phyloP scores from a whole-genome alignment of 2,797 vertebrate species.

The Poeciliopsis paucimaculata region DNA sequence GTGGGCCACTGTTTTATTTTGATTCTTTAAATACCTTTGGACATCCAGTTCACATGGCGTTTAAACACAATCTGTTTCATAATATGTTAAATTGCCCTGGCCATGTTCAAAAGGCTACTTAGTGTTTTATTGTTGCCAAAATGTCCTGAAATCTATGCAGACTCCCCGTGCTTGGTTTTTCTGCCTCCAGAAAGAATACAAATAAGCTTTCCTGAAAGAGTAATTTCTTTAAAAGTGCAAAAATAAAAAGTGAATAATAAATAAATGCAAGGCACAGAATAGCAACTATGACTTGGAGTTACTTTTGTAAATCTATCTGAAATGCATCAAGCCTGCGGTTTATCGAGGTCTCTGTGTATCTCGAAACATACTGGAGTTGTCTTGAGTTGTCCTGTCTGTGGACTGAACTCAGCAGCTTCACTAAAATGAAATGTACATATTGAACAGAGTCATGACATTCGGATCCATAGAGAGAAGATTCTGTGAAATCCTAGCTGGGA shows the following conservation, averaged over 20 bases:
- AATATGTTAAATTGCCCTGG: not conserved
- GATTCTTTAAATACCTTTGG: not conserved
- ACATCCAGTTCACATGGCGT: not conserved
- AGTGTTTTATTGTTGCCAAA: not conserved
- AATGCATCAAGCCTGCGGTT: not conserved
- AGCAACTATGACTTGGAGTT: not conserved
- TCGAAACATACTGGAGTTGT: not conserved
- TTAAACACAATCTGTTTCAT: not conserved
- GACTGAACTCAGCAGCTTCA: not conserved
- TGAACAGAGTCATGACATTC: not conserved
- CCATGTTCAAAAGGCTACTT: not conserved
- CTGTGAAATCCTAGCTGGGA: constrained; percentile 3
- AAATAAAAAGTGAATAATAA: not conserved
- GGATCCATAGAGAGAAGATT: constrained; percentile 3
- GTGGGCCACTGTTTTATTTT: not conserved
- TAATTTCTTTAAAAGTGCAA: not conserved
- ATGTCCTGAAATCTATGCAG: not conserved
- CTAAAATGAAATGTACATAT: not conserved
- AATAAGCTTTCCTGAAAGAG: not conserved
- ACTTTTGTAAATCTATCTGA: not conserved
- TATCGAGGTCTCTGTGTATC: not conserved
- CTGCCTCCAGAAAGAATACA: not conserved
- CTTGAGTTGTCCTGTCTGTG: not conserved
- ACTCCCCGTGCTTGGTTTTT: not conserved
- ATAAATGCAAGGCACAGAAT: not conserved